Conservation (phyloP, 2,113 vertebrate genomes). For the Crocuta crocuta region DNA sequence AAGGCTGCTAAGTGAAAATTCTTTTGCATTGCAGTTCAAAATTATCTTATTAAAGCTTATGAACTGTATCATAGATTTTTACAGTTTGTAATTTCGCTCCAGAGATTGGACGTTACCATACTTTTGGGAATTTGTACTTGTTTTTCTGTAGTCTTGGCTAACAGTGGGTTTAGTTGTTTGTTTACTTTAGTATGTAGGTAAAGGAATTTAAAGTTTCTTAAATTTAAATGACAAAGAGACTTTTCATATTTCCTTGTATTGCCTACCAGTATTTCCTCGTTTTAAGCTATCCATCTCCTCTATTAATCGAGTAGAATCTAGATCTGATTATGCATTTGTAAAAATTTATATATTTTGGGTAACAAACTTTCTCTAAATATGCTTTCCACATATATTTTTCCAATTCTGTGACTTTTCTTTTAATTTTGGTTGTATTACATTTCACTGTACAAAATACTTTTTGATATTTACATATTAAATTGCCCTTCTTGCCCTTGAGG, state of each 20-base stretch:
- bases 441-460: conserved; percentile 33
- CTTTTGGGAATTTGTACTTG: conserved; percentile 12
- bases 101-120: not conserved
- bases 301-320: conserved; percentile 38
- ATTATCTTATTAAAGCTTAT: conserved; percentile 50
- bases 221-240: not conserved
- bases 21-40: conserved; percentile 27
- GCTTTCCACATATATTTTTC: conserved; percentile 26
- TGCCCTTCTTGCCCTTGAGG: not conserved
- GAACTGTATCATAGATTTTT: conserved; percentile 30
- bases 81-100: not conserved
- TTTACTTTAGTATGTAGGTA: conserved; percentile 33
- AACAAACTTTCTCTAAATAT: conserved; percentile 52
- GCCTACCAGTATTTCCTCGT: not conserved
- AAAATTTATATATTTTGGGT: conserved; percentile 40
- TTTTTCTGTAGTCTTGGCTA: conserved; percentile 40
- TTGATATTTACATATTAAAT: conserved; percentile 20
- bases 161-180: not conserved
- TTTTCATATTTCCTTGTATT: conserved; percentile 36
- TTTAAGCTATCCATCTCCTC: conserved; percentile 29
- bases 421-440: conserved; percentile 41
- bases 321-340: conserved; percentile 37
- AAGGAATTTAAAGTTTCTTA: conserved; percentile 30
- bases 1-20: conserved; percentile 44
- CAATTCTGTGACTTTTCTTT: conserved; percentile 44